Conservation (phyloP, 2,113 vertebrate genomes). For the Engraulis encrasicolus region DNA sequence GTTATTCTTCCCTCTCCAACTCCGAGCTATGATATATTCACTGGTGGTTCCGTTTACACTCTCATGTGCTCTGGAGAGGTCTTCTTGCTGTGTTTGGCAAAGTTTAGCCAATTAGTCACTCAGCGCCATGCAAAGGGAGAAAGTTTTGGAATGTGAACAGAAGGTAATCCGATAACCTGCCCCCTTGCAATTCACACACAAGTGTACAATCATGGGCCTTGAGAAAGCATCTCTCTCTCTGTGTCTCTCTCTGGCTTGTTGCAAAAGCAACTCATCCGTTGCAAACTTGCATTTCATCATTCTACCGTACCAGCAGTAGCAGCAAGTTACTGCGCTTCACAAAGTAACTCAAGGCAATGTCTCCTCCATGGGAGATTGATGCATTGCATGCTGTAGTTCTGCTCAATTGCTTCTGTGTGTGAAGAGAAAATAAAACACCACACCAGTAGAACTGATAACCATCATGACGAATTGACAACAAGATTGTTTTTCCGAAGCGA, state of each 20-base stretch:
- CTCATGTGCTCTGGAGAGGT: not conserved
- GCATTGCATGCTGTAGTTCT: not conserved
- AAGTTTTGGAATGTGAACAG: not conserved
- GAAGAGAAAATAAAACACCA: too few relatives aligned
- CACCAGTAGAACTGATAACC: not conserved
- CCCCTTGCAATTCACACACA: conserved; percentile 5
- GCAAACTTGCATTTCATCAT: not conserved
- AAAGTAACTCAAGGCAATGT: not conserved
- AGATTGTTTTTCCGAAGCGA: not conserved
- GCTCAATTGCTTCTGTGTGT: not conserved
- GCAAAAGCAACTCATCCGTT: not conserved
- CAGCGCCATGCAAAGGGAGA: not conserved
- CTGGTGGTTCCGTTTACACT: not conserved
- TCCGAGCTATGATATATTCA: not conserved
- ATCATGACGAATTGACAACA: not conserved
- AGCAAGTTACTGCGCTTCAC: not conserved
- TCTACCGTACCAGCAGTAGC: not conserved
- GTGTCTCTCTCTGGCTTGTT: not conserved
- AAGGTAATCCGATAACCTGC: conserved; percentile 9
- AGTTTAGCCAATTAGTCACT: not conserved
- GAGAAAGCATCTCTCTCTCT: not conserved
- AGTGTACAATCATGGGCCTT: not conserved
- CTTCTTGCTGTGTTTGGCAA: not conserved
- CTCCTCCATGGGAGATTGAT: not conserved
- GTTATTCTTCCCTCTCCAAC: not conserved